These are phyloP conservation scores for Cheilosia vernalis DNA, from an alignment of 2,888 invertebrate genomes.

Conservation along the genomic window DNA sequence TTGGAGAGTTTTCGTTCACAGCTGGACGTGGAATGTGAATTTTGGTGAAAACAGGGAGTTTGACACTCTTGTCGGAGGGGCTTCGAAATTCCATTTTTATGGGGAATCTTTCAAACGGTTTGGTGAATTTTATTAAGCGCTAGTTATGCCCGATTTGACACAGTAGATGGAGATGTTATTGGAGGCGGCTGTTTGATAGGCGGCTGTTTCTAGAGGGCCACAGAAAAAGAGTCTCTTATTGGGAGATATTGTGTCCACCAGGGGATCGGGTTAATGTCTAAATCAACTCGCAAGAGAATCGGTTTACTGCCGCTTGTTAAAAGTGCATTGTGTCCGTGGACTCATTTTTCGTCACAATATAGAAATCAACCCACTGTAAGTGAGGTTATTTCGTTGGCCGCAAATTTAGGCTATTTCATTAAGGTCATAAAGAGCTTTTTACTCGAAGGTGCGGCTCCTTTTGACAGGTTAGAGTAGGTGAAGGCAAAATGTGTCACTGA, in stretches of 20 bases:
- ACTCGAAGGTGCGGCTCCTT: too few relatives aligned
- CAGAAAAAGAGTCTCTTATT: not conserved
- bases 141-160: conserved; percentile 39
- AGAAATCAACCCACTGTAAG: too few relatives aligned
- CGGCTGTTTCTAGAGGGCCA: not conserved
- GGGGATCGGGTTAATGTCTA: not conserved
- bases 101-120: conserved; percentile 21
- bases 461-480: too few relatives aligned
- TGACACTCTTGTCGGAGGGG: conserved; percentile 23
- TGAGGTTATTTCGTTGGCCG: not conserved
- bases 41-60: conserved; percentile 19
- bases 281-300: not conserved
- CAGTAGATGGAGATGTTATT: conserved; percentile 38
- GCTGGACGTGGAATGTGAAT: conserved; percentile 46
- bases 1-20: conserved; percentile 16
- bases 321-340: not conserved
- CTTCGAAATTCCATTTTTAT: conserved; percentile 29
- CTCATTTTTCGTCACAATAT: not conserved
- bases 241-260: not conserved
- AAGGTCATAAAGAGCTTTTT: too few relatives aligned
- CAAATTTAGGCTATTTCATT: too few relatives aligned
- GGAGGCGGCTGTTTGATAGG: not conserved
- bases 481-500: too few relatives aligned
- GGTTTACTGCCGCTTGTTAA: not conserved
- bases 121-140: conserved; percentile 31